Conservation (phyloP, 2,888 invertebrate genomes). For the Matsumyia berberina region DNA sequence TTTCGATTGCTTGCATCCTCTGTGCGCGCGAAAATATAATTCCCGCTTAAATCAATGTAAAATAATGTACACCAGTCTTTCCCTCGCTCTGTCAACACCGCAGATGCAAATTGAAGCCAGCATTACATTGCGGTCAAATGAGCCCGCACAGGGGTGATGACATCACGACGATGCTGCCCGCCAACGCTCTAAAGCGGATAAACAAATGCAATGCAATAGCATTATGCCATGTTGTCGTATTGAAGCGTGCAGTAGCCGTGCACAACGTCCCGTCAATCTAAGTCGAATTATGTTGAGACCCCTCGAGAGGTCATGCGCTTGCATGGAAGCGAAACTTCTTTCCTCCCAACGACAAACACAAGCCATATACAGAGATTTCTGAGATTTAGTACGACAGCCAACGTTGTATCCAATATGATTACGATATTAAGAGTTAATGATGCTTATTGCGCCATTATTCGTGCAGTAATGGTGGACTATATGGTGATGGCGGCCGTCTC, state of each 20-base stretch:
- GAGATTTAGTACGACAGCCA: slow-evolving; percentile 57
- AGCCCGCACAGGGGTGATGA: slow-evolving; percentile 50
- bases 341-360: slow-evolving; percentile 18
- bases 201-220: slow-evolving; percentile 48
- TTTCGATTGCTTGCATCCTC: slow-evolving; percentile 67
- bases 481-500: slow-evolving; percentile 41
- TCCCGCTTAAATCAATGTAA: slow-evolving; percentile 50
- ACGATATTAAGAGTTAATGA: slow-evolving; percentile 65
- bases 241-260: slow-evolving; percentile 52
- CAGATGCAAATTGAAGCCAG: slow-evolving; percentile 44
- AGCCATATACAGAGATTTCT: slow-evolving; percentile 44
- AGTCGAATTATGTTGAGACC: slow-evolving; percentile 51
- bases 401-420: slow-evolving; percentile 61
- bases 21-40: slow-evolving; percentile 37
- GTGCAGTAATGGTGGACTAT: slow-evolving; percentile 57
- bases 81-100: slow-evolving; percentile 1
- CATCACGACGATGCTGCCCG: slow-evolving; percentile 58
- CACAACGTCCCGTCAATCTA: slow-evolving; percentile 45
- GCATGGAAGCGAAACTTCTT: slow-evolving; percentile 38
- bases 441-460: slow-evolving; percentile 69
- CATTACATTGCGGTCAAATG: slow-evolving; percentile 48
- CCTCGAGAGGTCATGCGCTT: slow-evolving; percentile 66
- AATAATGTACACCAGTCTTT: slow-evolving; percentile 26
- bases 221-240: slow-evolving; percentile 9
- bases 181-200: slow-evolving; percentile 49